These are phyloP conservation scores for Diacarnus erythraeanus DNA, from an alignment of 37 sponge, comb jelly and placozoan genomes.

Conservation along the genomic window DNA sequence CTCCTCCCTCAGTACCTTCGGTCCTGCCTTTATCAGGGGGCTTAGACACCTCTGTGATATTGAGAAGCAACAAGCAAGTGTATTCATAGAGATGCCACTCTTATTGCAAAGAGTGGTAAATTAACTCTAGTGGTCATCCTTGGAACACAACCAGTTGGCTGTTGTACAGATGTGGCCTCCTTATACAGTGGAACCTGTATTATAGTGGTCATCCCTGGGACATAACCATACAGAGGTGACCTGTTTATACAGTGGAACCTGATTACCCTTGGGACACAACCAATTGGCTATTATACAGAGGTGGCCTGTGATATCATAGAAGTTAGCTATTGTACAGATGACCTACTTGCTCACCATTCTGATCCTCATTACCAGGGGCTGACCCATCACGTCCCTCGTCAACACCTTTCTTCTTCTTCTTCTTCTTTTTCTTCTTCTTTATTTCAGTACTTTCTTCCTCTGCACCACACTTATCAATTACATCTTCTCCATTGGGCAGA, in stretches of 20 bases:
- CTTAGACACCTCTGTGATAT: neutral
- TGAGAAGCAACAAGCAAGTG: too few species aligned
- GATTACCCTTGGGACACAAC: too few species aligned
- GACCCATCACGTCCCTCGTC: conserved; percentile 4
- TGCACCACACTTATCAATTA: neutral
- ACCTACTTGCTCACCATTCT: conserved; percentile 5
- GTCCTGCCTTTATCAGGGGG: neutral
- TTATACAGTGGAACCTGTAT: too few species aligned
- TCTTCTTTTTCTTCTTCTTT: conserved; percentile 42
- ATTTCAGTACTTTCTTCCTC: neutral
- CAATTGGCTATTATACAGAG: too few species aligned
- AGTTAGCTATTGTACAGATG: neutral
- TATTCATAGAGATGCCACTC: neutral
- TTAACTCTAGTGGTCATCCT: too few species aligned
- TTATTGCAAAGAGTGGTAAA: neutral
- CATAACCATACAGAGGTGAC: neutral
- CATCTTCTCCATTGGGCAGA: neutral
- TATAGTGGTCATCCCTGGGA: neutral
- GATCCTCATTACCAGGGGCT: neutral
- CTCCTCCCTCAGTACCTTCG: conserved; percentile 3
- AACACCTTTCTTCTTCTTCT: conserved; percentile 27
- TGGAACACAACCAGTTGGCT: too few species aligned
- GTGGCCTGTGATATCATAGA: neutral
- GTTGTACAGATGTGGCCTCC: too few species aligned
- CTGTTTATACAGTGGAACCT: too few species aligned